Evolutionary conservation across 2,888 invertebrate species (phyloP).

Genomic region (Apotomis capreana): DNA sequence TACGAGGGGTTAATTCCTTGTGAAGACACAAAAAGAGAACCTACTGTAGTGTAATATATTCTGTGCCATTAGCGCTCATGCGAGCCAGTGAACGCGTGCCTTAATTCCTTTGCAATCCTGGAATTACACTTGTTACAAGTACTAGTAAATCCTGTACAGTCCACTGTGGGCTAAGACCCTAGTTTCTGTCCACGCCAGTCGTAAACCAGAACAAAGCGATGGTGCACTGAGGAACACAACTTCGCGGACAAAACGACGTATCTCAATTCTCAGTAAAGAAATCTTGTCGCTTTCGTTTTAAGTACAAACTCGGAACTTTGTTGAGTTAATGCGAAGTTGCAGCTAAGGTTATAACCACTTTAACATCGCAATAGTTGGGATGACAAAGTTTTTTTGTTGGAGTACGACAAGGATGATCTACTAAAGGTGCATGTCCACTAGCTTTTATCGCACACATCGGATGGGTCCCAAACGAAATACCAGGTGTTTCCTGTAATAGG

Average conservation of each 20-base stretch:
- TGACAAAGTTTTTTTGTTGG: conserved; percentile 10
- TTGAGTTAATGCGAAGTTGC: conserved; percentile 4
- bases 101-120: neutral
- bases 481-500: no score
- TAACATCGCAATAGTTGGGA: conserved; percentile 12
- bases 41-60: no score
- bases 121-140: neutral
- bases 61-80: no score
- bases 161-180: conserved; percentile 11
- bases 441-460: no score
- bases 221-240: conserved; percentile 29
- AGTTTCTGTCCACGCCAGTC: conserved; percentile 12
- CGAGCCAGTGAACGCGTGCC: neutral
- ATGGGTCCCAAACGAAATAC: no score
- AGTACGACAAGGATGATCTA: neutral
- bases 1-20: no score
- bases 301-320: neutral
- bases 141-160: conserved; percentile 8
- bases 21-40: no score
- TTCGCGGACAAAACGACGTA: conserved; percentile 5
- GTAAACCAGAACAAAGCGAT: conserved; percentile 31
- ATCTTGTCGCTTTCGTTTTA: neutral
- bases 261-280: neutral
- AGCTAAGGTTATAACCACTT: conserved; percentile 19
- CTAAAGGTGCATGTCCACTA: no score